Evolutionary conservation across 1,140 invertebrate genomes (phyloP).

Genomic region (Parapsyche elsis): DNA sequence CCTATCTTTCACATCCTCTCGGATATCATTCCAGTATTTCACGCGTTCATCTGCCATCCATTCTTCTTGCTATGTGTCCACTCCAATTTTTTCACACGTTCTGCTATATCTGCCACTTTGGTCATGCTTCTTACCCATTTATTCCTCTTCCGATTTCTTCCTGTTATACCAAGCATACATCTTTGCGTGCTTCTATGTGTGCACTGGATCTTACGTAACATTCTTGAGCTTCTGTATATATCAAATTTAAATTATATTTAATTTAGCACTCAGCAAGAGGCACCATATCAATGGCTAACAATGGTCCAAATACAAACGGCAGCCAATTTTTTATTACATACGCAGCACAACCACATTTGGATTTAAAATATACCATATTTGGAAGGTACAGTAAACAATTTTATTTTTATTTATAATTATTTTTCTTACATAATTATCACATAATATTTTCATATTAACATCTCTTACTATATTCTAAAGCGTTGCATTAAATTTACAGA

Average conservation of each 20-base stretch:
- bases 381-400: conserved; percentile 78
- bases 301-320: conserved; percentile 98
- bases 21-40: too few relatives aligned
- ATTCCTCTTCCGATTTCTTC: too few relatives aligned
- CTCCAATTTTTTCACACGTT: too few relatives aligned
- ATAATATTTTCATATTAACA: neutral
- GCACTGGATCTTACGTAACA: too few relatives aligned
- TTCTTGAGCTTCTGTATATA: too few relatives aligned
- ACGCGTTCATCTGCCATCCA: too few relatives aligned
- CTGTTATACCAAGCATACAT: too few relatives aligned
- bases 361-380: conserved; percentile 97
- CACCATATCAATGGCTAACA: conserved; percentile 98
- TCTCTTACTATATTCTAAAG: neutral
- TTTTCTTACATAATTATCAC: neutral
- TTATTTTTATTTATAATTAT: conserved; percentile 6
- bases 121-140: too few relatives aligned
- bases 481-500: conserved; percentile 70
- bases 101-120: too few relatives aligned
- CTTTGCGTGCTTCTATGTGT: too few relatives aligned
- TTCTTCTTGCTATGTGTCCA: too few relatives aligned
- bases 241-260: conserved; percentile 39
- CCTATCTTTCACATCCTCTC: too few relatives aligned
- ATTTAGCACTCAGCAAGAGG: conserved; percentile 87
- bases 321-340: conserved; percentile 99
- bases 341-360: conserved; percentile 92